These are phyloP conservation scores for Naja naja DNA, from an alignment of 2,113 vertebrate genomes.

Conservation along the genomic window DNA sequence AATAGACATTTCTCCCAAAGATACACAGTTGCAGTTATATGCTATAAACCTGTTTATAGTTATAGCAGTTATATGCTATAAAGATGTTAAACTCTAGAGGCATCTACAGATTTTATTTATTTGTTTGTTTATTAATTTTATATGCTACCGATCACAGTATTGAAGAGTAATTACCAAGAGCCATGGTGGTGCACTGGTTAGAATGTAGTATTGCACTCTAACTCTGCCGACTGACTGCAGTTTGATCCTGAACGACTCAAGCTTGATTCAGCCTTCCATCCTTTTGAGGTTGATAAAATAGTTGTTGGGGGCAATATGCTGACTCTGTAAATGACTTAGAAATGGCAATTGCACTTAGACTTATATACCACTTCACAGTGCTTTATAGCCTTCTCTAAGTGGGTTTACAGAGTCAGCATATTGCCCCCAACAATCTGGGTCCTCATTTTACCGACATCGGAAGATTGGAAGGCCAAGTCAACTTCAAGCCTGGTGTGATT, in stretches of 20 bases:
- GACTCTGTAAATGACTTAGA: not conserved
- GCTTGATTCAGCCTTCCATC: not conserved
- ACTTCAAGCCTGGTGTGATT: too few species aligned
- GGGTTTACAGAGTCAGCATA: too few species aligned
- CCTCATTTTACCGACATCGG: too few species aligned
- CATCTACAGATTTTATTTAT: not conserved
- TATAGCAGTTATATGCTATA: not conserved
- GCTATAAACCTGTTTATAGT: not conserved
- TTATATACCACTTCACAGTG: too few species aligned
- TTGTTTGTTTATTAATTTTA: not conserved
- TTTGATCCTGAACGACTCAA: not conserved
- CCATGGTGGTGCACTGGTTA: not conserved
- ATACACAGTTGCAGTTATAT: not conserved
- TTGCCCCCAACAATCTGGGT: too few species aligned
- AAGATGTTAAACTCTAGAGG: not conserved
- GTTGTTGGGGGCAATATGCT: not conserved
- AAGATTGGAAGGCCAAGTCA: too few species aligned
- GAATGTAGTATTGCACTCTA: not conserved
- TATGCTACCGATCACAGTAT: not conserved
- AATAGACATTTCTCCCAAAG: not conserved
- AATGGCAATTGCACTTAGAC: not conserved
- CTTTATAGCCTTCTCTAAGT: too few species aligned
- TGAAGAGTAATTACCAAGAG: not conserved
- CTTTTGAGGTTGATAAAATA: not conserved
- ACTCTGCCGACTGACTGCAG: not conserved